Evolutionary conservation across 2,797 vertebrate species (phyloP).

Genomic region (Enteromius fasciolatus): DNA sequence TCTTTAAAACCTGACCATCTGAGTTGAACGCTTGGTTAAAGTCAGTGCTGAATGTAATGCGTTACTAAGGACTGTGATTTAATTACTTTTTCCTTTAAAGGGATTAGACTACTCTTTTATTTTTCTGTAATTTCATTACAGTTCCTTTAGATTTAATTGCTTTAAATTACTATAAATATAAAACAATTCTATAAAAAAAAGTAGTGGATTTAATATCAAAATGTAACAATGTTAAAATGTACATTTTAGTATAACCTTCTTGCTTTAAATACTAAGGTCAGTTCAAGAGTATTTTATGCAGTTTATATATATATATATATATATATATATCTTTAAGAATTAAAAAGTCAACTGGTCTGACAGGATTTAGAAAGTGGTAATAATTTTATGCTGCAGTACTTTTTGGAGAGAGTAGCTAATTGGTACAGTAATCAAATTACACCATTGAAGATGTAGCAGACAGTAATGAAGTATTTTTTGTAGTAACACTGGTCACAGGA

Average conservation of each 20-base stretch:
- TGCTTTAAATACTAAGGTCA: not conserved
- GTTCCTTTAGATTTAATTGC: not conserved
- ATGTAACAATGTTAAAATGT: not conserved
- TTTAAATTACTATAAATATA: not conserved
- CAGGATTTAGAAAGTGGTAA: not conserved
- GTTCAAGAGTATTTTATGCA: not conserved
- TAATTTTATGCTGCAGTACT: not conserved
- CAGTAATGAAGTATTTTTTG: not conserved
- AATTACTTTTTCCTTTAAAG: not conserved
- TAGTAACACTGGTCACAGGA: not conserved
- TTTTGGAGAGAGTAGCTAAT: not conserved
- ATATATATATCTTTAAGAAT: not conserved
- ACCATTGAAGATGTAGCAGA: not conserved
- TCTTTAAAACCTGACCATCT: not conserved
- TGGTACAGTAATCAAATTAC: not conserved
- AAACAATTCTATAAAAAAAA: not conserved
- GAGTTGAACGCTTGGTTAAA: not conserved
- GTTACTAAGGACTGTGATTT: not conserved
- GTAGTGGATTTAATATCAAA: not conserved
- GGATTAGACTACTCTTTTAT: not conserved
- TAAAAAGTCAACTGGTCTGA: not conserved
- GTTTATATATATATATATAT: not conserved
- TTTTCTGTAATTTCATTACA: not conserved
- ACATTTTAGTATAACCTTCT: not conserved
- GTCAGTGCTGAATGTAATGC: not conserved